Percentiles rank a stretch among this genome's conserved stretches.
Conservation (phyloP, 2,113 vertebrate species). For the Hypanus sabinus region DNA sequence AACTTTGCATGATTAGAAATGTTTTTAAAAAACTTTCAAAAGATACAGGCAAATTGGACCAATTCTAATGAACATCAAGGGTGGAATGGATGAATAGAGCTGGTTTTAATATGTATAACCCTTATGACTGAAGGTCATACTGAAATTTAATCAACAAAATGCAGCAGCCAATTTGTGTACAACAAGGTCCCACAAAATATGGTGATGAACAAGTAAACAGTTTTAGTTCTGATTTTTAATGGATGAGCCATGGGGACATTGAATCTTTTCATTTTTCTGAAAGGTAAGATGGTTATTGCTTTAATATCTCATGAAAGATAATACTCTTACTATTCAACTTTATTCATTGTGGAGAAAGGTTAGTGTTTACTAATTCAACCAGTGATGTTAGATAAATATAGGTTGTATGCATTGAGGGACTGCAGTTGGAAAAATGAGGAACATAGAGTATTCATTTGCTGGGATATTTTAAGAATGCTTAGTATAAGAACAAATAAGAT, state of each 20-base stretch:
- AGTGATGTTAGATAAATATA: not conserved
- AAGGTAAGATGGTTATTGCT: not conserved
- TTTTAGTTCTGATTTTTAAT: not conserved
- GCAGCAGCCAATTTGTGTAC: not conserved
- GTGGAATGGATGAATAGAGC: too few species aligned
- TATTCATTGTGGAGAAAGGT: not conserved
- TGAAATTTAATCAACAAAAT: not conserved
- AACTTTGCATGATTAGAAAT: not conserved
- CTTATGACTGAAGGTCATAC: too few species aligned
- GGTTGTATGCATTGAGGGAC: not conserved
- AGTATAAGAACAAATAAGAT: not conserved
- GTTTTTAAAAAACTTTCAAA: not conserved
- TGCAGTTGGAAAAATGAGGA: not conserved
- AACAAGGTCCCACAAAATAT: not conserved
- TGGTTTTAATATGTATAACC: too few species aligned
- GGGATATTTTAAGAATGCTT: not conserved
- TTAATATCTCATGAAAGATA: not conserved
- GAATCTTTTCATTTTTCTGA: not conserved
- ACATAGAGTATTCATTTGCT: not conserved
- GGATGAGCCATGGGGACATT: not conserved
- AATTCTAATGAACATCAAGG: too few species aligned
- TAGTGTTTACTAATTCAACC: not conserved
- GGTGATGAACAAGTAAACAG: not conserved
- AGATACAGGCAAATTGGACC: too few species aligned
- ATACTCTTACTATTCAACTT: not conserved